phyloP scores from a whole-genome alignment of 2,113 vertebrate species.

The Raja brachyura region DNA sequence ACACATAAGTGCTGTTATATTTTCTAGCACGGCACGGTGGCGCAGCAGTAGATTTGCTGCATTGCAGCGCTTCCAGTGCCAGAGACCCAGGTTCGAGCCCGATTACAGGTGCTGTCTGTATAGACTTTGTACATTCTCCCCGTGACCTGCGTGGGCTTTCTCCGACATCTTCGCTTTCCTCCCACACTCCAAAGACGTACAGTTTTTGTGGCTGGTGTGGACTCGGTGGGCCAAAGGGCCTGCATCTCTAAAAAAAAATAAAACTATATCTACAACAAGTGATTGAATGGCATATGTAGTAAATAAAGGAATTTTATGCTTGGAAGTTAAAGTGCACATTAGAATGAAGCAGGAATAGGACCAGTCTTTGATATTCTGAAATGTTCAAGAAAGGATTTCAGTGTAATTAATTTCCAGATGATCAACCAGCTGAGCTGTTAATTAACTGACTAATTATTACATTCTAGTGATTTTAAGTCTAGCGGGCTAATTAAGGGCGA shows the following conservation, averaged over 20 bases:
- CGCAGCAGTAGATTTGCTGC: too few species aligned
- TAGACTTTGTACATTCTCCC: too few species aligned
- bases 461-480: background rate
- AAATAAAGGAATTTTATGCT: background rate
- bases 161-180: too few species aligned
- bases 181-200: too few species aligned
- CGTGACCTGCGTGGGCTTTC: too few species aligned
- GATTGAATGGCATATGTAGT: background rate
- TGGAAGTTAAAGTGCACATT: background rate
- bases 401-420: background rate
- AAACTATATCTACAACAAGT: background rate
- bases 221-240: too few species aligned
- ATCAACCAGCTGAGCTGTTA: constrained; percentile 13
- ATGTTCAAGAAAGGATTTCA: background rate
- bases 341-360: background rate
- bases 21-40: too few species aligned
- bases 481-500: background rate
- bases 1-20: background rate
- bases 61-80: too few species aligned
- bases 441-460: constrained; percentile 27
- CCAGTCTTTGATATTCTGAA: background rate
- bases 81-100: too few species aligned
- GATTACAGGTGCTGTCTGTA: too few species aligned
- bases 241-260: too few species aligned
- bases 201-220: too few species aligned